Base-by-base conservation (phyloP, 1,140 invertebrate species). In the Drosophila saltans region DNA sequence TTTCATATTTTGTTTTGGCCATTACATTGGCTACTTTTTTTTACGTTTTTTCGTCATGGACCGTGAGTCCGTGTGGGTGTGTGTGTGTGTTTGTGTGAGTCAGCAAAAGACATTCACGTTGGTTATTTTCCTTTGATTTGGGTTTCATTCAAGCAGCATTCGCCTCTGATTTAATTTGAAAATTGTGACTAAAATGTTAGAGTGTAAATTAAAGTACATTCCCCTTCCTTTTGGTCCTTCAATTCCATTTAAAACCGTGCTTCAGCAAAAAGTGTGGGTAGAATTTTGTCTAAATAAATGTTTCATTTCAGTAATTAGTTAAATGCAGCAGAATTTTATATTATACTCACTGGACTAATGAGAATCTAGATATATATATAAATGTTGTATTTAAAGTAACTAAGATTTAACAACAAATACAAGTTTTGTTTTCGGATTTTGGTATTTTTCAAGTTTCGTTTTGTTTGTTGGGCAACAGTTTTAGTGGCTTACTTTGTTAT, bases 21-120 rank as follows among this genome's bases (percentile, higher is more conserved):
- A 86, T 89, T 83, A 85, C 75, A 79, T 81, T 86, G 79, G 82
- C 83, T 85, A 88, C 83, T 77, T 88, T 66, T 83, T 80, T 26
- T 3, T 7, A 24, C 33, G 33, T 48, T 45, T 24, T 75, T 74
- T 65, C 83, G 75, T 67, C 74, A 77, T 74, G 75, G 57, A 72
- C 64, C 69, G 45, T 45, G 57, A 72, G 58, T 64, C 40, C 36
- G 41, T 60, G 41, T 43, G 11, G 16, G 26, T 67, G 21, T 67
- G 55, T 75, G 41, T 55, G 4, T 59, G 58, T 52, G 60, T 60
- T 43, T 77, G 28, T 61, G 63, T 61, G 41, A 45, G 66, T 65
- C 16, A 57, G 55, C 66, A 75, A 58, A 59, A 70, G 69, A 67
- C 64, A 80, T 72, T 71, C 69, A 66, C 64, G 69, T 66, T 75